Percentiles rank a stretch among this genome's conserved stretches.
phyloP scores from a whole-genome alignment of 2,797 vertebrate genomes.

The Agapornis canus region DNA sequence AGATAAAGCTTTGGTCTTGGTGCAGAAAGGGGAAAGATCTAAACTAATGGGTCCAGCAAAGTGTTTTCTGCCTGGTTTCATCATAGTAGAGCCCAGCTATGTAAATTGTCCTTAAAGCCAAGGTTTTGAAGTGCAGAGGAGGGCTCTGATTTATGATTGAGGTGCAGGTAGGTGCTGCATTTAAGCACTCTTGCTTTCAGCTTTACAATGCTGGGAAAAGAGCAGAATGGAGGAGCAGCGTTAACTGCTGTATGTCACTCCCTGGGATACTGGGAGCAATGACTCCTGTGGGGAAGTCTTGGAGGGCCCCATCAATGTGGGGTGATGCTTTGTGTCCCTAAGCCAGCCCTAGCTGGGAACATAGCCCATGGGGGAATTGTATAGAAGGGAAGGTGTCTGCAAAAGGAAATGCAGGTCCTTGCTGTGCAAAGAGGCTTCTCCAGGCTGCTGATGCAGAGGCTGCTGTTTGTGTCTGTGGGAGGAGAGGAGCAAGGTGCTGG shows the following conservation, averaged over 20 bases:
- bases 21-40: neutral
- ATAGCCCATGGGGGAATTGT: accelerated
- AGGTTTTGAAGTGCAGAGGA: neutral
- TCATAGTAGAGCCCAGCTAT: neutral
- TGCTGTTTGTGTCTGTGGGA: neutral
- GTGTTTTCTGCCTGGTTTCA: neutral
- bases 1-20: neutral
- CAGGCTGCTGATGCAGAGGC: accelerated
- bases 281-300: neutral
- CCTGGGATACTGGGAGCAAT: neutral
- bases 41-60: neutral
- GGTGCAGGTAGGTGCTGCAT: neutral
- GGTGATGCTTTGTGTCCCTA: neutral
- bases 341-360: neutral
- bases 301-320: neutral
- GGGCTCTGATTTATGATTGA: neutral
- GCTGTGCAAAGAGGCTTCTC: neutral
- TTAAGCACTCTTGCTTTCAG: neutral
- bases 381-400: neutral
- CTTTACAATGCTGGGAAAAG: neutral
- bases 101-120: neutral
- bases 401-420: neutral
- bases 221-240: neutral
- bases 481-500: neutral
- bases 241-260: neutral